Evolutionary conservation across 2,888 invertebrate species (phyloP).

Genomic region (Drosophila infuscata): DNA sequence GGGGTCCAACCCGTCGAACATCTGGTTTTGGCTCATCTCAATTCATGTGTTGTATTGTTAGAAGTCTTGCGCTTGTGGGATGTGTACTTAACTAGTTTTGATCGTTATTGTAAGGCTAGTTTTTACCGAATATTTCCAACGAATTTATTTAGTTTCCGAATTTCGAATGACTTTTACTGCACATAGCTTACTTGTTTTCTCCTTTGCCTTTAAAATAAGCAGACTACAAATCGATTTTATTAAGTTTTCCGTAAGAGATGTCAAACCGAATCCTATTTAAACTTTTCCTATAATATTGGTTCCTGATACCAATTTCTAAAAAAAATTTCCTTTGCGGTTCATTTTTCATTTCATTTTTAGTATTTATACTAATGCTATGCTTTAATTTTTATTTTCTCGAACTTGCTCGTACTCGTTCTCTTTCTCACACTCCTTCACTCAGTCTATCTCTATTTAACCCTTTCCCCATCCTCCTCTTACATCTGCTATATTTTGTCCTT

Average conservation of each 20-base stretch:
- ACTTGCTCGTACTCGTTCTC: too few species aligned
- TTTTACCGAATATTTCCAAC: background rate
- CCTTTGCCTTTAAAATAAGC: background rate
- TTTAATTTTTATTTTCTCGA: too few species aligned
- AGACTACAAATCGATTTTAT: background rate
- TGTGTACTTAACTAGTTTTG: background rate
- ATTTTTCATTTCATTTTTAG: too few species aligned
- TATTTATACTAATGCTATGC: too few species aligned
- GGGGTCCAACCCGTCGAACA: conserved; percentile 19
- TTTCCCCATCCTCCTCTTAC: too few species aligned
- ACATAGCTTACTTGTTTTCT: background rate
- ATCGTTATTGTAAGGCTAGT: background rate
- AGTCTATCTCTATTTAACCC: too few species aligned
- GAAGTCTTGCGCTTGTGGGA: background rate
- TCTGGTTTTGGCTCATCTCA: conserved; percentile 18
- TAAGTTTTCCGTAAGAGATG: too few species aligned
- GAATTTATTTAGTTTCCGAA: background rate
- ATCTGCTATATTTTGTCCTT: too few species aligned
- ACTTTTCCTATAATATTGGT: too few species aligned
- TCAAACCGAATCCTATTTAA: background rate
- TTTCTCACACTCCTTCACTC: too few species aligned
- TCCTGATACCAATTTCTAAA: too few species aligned
- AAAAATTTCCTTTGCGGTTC: too few species aligned
- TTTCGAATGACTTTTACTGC: background rate
- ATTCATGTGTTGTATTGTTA: background rate